Percentiles rank a stretch among this genome's conserved stretches.
Evolutionary conservation across 2,888 invertebrate genomes (phyloP).

Genomic region (Galeruca laticollis): DNA sequence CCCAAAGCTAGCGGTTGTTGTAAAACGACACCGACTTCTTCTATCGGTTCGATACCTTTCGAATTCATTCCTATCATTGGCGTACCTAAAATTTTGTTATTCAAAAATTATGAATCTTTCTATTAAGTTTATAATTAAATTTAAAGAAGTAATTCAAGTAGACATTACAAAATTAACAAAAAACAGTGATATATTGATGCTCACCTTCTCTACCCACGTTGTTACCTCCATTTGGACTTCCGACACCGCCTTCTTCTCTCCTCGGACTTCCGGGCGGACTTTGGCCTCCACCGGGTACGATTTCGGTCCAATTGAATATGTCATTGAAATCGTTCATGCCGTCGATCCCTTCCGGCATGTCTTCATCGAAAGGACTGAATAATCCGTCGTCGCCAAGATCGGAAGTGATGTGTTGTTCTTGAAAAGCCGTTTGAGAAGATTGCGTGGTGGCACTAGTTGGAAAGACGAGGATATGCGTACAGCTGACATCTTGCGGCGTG

Average conservation of each 20-base stretch:
- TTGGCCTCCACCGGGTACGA: slow-evolving; percentile 69
- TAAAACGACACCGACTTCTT: slow-evolving; percentile 85
- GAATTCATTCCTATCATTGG: slow-evolving; percentile 64
- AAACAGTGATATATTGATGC: too few relatives aligned
- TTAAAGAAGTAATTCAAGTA: too few relatives aligned
- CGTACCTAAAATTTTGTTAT: slow-evolving; percentile 59
- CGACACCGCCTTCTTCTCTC: slow-evolving; percentile 56
- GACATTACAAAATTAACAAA: too few relatives aligned
- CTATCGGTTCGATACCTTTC: slow-evolving; percentile 60
- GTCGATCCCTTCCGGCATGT: slow-evolving; percentile 68
- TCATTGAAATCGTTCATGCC: slow-evolving; percentile 82
- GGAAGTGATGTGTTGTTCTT: slow-evolving; percentile 75
- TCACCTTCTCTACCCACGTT: slow-evolving; percentile 60
- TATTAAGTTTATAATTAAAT: too few relatives aligned
- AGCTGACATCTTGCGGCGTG: slow-evolving; percentile 96
- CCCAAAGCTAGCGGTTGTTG: slow-evolving; percentile 99
- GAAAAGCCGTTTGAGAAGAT: slow-evolving; percentile 79
- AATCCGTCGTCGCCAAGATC: slow-evolving; percentile 78
- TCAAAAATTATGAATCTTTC: too few relatives aligned
- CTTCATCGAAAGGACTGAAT: slow-evolving; percentile 70
- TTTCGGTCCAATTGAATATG: slow-evolving; percentile 79
- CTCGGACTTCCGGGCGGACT: slow-evolving; percentile 68
- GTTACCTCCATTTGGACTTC: slow-evolving; percentile 69
- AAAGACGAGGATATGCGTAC: slow-evolving; percentile 98
- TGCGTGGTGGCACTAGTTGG: slow-evolving; percentile 96